Percentiles rank a stretch among this genome's conserved stretches.
Conservation (phyloP, 2,888 invertebrate species). For the Diplolepis rosae region DNA sequence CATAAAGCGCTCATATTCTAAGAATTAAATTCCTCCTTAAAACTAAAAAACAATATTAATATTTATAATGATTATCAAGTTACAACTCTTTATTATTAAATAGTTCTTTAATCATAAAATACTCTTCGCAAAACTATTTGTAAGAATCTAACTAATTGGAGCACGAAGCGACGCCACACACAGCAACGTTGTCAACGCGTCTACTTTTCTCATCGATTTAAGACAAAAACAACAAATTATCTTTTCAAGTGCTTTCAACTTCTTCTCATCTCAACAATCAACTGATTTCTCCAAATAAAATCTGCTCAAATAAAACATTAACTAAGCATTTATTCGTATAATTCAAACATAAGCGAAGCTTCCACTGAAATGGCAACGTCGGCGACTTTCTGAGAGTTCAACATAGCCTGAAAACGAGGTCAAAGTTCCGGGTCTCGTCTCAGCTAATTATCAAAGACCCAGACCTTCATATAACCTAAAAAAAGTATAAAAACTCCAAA, state of each 20-base stretch:
- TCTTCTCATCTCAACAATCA: not conserved
- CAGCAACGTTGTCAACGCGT: constrained; percentile 24
- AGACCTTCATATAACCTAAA: not conserved
- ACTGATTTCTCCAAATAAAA: not conserved
- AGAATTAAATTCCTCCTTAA: too few relatives aligned
- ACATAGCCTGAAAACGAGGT: constrained; percentile 28
- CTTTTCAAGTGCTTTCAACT: too few relatives aligned
- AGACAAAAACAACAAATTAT: not conserved
- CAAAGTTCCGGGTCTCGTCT: constrained; percentile 41
- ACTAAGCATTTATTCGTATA: not conserved
- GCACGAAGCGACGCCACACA: constrained; percentile 18
- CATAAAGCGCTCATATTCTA: too few relatives aligned
- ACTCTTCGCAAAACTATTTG: not conserved
- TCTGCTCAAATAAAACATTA: not conserved
- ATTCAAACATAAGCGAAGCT: not conserved
- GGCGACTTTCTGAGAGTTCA: constrained; percentile 13
- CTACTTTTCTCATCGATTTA: not conserved
- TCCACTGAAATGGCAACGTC: constrained; percentile 18
- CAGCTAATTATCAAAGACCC: constrained; percentile 38
- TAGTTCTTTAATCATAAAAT: not conserved
- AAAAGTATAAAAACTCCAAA: not conserved
- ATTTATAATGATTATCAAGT: not conserved
- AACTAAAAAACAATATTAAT: not conserved
- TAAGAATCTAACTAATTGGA: constrained; percentile 8
- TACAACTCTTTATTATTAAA: not conserved